A percentile compares a stretch with the other conserved stretches of the same genome.
These are phyloP conservation scores for Heliangelus exortis DNA, from an alignment of 2,797 vertebrate species.

Conservation along the genomic window DNA sequence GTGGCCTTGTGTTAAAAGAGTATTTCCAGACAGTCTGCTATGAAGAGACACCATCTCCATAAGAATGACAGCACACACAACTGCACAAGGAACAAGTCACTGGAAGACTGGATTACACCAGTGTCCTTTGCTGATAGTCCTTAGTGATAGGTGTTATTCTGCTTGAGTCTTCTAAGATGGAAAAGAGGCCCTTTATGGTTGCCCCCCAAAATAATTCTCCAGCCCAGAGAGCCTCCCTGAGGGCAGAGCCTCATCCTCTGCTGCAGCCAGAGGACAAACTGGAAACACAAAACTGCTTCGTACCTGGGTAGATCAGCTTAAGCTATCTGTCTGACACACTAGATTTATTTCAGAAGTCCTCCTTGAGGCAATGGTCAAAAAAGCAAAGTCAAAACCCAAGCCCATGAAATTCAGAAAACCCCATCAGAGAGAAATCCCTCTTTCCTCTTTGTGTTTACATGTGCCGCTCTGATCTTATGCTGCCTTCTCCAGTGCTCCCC, in stretches of 20 bases:
- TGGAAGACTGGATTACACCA: neutral
- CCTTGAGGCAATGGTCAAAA: neutral
- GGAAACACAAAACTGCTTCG: fast-evolving
- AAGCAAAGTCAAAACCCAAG: neutral
- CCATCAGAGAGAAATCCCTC: neutral
- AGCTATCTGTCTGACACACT: neutral
- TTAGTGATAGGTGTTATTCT: neutral
- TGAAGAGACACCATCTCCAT: neutral
- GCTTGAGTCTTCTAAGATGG: neutral
- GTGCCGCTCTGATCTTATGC: neutral
- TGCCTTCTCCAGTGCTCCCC: neutral
- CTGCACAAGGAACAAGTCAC: neutral
- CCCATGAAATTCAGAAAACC: neutral
- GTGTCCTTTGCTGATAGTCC: neutral
- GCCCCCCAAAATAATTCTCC: neutral
- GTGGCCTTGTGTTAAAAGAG: fast-evolving
- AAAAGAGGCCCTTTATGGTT: neutral
- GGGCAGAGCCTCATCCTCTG: neutral
- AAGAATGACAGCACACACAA: neutral
- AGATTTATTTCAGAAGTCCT: neutral
- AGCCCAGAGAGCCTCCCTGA: neutral
- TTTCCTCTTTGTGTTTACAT: neutral
- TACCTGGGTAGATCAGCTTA: neutral
- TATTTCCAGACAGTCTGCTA: neutral
- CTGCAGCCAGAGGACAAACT: neutral